Percentiles rank a stretch among this genome's conserved stretches.
phyloP scores from a whole-genome alignment of 2,888 invertebrate species.

The Psylliodes chrysocephalus region DNA sequence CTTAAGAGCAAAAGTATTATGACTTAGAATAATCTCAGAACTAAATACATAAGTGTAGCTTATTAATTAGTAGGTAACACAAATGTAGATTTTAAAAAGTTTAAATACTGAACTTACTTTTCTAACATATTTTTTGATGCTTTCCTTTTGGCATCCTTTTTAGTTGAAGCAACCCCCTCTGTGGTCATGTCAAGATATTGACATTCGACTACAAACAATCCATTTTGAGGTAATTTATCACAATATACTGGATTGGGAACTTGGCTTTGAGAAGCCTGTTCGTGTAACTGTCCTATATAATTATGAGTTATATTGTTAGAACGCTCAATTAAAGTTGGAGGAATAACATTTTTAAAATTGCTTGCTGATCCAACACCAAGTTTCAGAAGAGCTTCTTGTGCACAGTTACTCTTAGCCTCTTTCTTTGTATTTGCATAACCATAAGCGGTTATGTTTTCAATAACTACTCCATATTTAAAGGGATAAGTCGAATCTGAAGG shows the following conservation, averaged over 20 bases:
- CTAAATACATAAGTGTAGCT: too few relatives aligned
- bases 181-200: constrained; percentile 30
- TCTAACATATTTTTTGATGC: constrained; percentile 42
- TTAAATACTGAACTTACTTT: constrained; percentile 37
- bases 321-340: too few relatives aligned
- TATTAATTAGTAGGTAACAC: too few relatives aligned
- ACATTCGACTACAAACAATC: constrained; percentile 37
- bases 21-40: too few relatives aligned
- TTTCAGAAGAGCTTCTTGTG: constrained; percentile 34
- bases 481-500: constrained; percentile 20
- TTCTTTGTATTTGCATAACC: constrained; percentile 44
- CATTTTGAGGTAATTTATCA: constrained; percentile 22
- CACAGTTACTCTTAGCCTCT: constrained; percentile 44
- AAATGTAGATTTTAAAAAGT: too few relatives aligned
- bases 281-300: constrained; percentile 43
- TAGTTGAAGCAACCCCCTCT: constrained; percentile 39
- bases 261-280: constrained; percentile 34
- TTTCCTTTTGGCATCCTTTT: constrained; percentile 44
- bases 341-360: neutral
- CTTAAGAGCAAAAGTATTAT: too few relatives aligned
- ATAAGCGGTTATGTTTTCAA: constrained; percentile 18
- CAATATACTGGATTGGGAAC: constrained; percentile 36
- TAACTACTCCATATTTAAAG: constrained; percentile 36
- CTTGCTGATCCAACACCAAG: neutral
- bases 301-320: too few relatives aligned